Evolutionary conservation across 2,797 vertebrate genomes (phyloP), one percentile per base, ranked within the genome.

Genomic region (Luscinia luscinia): DNA sequence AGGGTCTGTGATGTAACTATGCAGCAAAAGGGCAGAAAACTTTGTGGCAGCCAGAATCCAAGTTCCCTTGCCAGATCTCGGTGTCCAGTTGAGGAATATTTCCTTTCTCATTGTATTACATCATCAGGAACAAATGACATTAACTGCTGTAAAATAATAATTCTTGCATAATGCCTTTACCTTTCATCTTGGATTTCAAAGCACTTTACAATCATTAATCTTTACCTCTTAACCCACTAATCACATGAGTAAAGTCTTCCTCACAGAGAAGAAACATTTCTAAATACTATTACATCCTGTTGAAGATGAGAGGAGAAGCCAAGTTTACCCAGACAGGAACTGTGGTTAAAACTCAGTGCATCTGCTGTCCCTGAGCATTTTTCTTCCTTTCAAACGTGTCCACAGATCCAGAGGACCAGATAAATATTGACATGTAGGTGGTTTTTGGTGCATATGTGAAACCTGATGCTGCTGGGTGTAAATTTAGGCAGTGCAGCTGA

Each of bases 111-210:
- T 95, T 87, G 72, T 0, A 0, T 93, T 77, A 83, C 61, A 80
- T 84, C 59, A 78, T 21, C 24, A 57, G 68, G 57, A 84, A 79
- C 67, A 93, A 78, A 90, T 51, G 7, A 80, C 89, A 89, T 36
- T 82, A 93, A 74, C 77, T 76, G 26, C 27, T 79, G 83, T 64
- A 94, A 90, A 94, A 87, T 62, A 54, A 93, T 70, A 40, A 83
- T 63, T 59, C 72, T 87, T 90, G 68, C 64, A 61, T 70, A 86
- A 87, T 61, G 54, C 43, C 72, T 94, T 93, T 77, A 77, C 54
- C 86, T 96, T 94, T 95, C 81, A 93, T 93, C 81, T 95, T 72
- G 75, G 54, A 89, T 95, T 92, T 89, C 94, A 95, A 92, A 95
- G 87, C 45, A 26, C 62, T 94, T 91, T 69, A 23, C 68, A 87